Evolutionary conservation across 1,140 invertebrate species (phyloP), one percentile per base, ranked within the genome.

Genomic region (Goniozus legneri): DNA sequence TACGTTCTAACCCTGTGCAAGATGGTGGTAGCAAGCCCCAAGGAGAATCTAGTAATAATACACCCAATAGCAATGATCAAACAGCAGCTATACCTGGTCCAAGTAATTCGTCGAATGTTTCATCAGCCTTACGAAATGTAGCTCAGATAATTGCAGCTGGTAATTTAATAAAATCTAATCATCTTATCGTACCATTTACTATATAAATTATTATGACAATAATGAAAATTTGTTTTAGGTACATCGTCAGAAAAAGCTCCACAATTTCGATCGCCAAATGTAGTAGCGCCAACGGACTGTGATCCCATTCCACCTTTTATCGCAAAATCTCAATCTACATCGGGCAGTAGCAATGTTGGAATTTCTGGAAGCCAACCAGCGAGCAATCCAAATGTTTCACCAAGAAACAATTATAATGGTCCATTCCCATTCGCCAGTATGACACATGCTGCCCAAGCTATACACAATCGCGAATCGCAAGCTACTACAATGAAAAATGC

Each of bases 351-450:
- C 42, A 61, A 57, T 31, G 54, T 65, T 44, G 41, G 52, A 15
- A 40, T 59, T 8, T 34, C 64, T 10, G 57, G 60, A 19, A 63
- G 42, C 22, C 69, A 67, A 39, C 56, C 59, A 22, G 48, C 52
- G 3, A 50, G 54, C 8, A 61, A 68, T 43, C 52, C 71, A 2
- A 62, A 49, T 44, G 50, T 62, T 19, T 61, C 72, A 8, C 44
- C 69, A 60, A 75, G 75, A 75, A 84, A 60, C 47, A 72, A 69
- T 48, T 80, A 78, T 54, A 79, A 79, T 58, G 80, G 80, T 33
- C 83, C 83, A 58, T 92, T 88, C 73, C 89, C 91, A 13, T 94
- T 92, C 68, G 86, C 88, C 54, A 92, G 89, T 69, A 92, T 94
- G 90, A 90, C 88, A 40, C 90, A 92, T 64, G 89, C 89, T 38